Evolutionary conservation across 2,113 vertebrate species (phyloP).

Genomic region (Machaerirhynchus nigripectus): DNA sequence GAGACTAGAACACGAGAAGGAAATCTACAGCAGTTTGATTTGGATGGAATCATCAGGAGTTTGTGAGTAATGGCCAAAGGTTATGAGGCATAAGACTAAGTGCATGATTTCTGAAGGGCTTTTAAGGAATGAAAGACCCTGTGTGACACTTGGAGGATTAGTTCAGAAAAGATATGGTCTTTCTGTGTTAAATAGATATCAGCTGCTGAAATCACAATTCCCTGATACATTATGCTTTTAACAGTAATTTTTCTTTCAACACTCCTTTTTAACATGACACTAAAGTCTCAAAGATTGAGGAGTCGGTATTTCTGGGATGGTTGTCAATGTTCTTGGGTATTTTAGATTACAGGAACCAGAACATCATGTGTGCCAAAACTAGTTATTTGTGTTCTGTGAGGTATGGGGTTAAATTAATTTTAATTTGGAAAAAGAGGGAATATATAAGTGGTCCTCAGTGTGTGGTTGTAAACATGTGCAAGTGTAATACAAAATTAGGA

Average conservation of each 20-base stretch:
- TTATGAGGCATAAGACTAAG: background rate
- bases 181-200: background rate
- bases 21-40: background rate
- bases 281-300: background rate
- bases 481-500: slow-evolving; percentile 4
- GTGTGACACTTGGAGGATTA: background rate
- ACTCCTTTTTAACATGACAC: background rate
- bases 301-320: background rate
- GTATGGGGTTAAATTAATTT: background rate
- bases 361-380: background rate
- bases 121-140: background rate
- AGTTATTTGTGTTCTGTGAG: background rate
- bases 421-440: background rate
- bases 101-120: background rate
- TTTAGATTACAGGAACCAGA: background rate
- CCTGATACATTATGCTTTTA: background rate
- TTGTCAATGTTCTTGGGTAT: background rate
- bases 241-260: background rate
- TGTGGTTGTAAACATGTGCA: slow-evolving; percentile 35
- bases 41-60: background rate
- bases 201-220: background rate
- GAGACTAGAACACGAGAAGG: background rate
- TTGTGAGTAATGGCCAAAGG: background rate
- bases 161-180: background rate
- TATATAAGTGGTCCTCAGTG: slow-evolving; percentile 8